Conservation (phyloP, 1,140 invertebrate genomes). For the Bombus terrestris region DNA sequence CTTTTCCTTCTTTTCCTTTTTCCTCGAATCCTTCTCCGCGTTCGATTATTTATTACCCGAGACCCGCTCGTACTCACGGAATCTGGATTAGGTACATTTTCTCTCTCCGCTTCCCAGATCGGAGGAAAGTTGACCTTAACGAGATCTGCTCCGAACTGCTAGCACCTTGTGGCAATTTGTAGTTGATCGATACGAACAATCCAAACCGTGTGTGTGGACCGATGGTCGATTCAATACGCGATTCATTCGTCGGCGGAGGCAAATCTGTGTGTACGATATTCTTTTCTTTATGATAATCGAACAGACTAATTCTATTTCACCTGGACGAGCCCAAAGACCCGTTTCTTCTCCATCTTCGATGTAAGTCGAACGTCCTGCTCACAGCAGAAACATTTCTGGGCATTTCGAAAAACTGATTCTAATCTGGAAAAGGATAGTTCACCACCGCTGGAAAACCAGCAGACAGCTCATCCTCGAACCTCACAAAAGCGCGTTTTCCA, state of each 20-base stretch:
- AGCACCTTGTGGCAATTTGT: too few species aligned
- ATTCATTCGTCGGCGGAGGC: too few species aligned
- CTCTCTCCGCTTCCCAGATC: conserved; percentile 49
- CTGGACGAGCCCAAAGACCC: too few species aligned
- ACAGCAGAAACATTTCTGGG: too few species aligned
- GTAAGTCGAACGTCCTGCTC: too few species aligned
- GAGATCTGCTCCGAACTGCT: conserved; percentile 10
- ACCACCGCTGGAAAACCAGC: background rate
- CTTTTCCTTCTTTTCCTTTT: conserved; percentile 31
- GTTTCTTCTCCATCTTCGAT: too few species aligned
- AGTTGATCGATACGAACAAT: background rate
- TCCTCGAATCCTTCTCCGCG: conserved; percentile 35
- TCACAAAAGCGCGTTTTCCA: background rate
- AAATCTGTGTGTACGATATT: too few species aligned
- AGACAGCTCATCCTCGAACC: background rate
- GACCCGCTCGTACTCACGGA: conserved; percentile 43
- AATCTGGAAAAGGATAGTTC: conserved; percentile 1
- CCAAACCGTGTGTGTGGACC: too few species aligned
- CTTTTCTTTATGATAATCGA: too few species aligned
- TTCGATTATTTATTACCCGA: conserved; percentile 77
- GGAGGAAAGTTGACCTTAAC: conserved; percentile 42
- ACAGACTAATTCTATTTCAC: too few species aligned
- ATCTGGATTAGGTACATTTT: conserved; percentile 65
- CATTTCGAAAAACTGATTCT: background rate
- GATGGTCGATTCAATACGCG: too few species aligned